Evolutionary conservation across 2,888 invertebrate species (phyloP).

Genomic region (Cephus nigrinus): DNA sequence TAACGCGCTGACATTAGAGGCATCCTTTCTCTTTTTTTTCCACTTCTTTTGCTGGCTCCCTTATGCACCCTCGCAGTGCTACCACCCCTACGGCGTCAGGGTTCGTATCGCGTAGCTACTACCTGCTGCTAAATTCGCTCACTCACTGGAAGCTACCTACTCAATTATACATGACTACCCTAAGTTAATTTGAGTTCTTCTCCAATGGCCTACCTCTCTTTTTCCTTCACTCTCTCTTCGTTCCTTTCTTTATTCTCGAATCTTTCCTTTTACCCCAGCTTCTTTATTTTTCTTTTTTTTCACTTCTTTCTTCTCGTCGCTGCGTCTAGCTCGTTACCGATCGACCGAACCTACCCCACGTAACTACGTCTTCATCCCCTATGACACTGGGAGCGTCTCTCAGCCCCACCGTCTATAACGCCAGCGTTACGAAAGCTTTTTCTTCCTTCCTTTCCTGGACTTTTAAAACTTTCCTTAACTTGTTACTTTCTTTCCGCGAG

Average conservation of each 20-base stretch:
- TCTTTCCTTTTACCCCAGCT: not conserved
- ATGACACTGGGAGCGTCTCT: not conserved
- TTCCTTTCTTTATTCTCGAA: not conserved
- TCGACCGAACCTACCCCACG: not conserved
- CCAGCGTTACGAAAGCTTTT: not conserved
- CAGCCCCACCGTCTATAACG: not conserved
- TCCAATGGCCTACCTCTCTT: not conserved
- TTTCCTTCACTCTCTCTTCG: not conserved
- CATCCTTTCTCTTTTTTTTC: not conserved
- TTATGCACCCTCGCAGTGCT: not conserved
- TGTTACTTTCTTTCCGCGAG: not conserved
- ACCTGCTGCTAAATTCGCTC: not conserved
- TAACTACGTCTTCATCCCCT: not conserved
- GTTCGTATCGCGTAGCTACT: not conserved
- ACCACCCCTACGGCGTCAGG: not conserved
- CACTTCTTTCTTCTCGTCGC: not conserved
- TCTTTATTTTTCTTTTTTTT: not conserved
- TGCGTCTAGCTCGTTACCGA: not conserved
- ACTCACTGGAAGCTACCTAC: not conserved
- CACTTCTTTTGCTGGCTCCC: not conserved
- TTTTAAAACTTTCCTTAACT: not conserved
- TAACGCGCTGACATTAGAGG: not conserved
- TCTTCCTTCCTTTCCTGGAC: not conserved
- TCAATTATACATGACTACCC: constrained; percentile 21
- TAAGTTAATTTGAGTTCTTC: not conserved